These are phyloP conservation scores for Lepisosteus osseus DNA, from an alignment of 2,113 vertebrate genomes.

Conservation along the genomic window DNA sequence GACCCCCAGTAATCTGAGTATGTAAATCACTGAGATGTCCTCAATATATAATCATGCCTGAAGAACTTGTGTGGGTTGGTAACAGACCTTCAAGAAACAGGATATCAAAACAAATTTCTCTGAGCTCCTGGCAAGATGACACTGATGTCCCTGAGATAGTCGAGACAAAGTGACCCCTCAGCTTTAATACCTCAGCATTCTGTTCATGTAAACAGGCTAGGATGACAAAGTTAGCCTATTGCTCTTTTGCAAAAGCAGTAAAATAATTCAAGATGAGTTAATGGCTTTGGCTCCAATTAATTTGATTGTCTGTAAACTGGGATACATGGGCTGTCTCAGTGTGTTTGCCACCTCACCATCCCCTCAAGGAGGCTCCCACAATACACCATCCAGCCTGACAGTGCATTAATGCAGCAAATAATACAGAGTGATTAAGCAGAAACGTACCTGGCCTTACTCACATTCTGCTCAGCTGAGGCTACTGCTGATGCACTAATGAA, in stretches of 20 bases:
- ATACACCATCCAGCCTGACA: slow-evolving; percentile 71
- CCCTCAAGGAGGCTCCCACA: slow-evolving; percentile 51
- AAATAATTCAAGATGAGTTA: slow-evolving; percentile 76
- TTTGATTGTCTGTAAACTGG: slow-evolving; percentile 77
- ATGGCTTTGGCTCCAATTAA: slow-evolving; percentile 78
- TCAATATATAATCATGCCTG: too few species aligned
- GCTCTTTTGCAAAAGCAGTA: slow-evolving; percentile 75
- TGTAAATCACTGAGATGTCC: too few species aligned
- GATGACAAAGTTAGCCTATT: slow-evolving; percentile 75
- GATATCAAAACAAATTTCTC: too few species aligned
- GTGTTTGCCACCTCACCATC: slow-evolving; percentile 44
- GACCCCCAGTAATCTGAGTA: too few species aligned
- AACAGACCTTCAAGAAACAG: too few species aligned
- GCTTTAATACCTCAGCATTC: not conserved
- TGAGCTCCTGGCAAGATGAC: too few species aligned
- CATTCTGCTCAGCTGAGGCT: slow-evolving; percentile 5
- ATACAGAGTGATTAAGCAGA: slow-evolving; percentile 71
- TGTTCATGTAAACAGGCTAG: slow-evolving; percentile 69
- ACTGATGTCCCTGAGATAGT: too few species aligned
- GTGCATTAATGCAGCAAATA: slow-evolving; percentile 70
- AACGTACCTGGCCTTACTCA: slow-evolving; percentile 56
- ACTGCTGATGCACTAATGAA: slow-evolving; percentile 64
- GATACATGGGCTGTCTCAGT: slow-evolving; percentile 65
- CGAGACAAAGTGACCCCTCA: too few species aligned
- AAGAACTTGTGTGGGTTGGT: too few species aligned